Evolutionary conservation across 2,888 invertebrate genomes (phyloP).

Genomic region (Macroteleia sp.): DNA sequence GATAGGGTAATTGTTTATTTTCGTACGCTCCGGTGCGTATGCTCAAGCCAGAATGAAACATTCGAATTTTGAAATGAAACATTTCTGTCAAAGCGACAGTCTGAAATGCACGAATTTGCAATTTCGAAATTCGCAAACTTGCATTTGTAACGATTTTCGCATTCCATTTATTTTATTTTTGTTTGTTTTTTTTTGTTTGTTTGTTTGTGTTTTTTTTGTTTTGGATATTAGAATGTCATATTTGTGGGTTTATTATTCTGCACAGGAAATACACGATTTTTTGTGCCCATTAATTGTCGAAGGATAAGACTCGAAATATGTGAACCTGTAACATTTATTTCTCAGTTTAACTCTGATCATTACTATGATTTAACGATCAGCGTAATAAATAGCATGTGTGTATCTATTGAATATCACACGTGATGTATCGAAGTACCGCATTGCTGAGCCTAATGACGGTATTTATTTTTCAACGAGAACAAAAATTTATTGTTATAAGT

Average conservation of each 20-base stretch:
- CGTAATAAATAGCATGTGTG: slow-evolving; percentile 52
- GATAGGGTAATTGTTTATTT: slow-evolving; percentile 30
- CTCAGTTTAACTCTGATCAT: slow-evolving; percentile 40
- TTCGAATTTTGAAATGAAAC: neutral
- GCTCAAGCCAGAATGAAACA: neutral
- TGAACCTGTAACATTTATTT: slow-evolving; percentile 47
- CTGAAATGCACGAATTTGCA: slow-evolving; percentile 30
- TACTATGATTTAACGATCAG: slow-evolving; percentile 53
- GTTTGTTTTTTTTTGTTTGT: no score
- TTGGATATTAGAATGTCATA: neutral
- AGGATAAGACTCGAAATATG: slow-evolving; percentile 32
- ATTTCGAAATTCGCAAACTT: slow-evolving; percentile 26
- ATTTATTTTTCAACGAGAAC: slow-evolving; percentile 44
- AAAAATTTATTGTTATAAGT: slow-evolving; percentile 55
- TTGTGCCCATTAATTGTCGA: neutral
- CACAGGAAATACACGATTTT: slow-evolving; percentile 11
- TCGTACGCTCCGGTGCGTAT: neutral
- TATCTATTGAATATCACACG: slow-evolving; percentile 47
- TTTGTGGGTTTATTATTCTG: neutral
- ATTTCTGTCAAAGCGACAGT: neutral
- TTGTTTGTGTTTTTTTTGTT: no score
- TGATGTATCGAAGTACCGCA: slow-evolving; percentile 38
- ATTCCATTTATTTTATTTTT: slow-evolving; percentile 2
- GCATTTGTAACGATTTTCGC: slow-evolving; percentile 15
- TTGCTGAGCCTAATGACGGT: slow-evolving; percentile 41